phyloP scores from a whole-genome alignment of 1,140 invertebrate species.

The Oryctes rhinoceros region DNA sequence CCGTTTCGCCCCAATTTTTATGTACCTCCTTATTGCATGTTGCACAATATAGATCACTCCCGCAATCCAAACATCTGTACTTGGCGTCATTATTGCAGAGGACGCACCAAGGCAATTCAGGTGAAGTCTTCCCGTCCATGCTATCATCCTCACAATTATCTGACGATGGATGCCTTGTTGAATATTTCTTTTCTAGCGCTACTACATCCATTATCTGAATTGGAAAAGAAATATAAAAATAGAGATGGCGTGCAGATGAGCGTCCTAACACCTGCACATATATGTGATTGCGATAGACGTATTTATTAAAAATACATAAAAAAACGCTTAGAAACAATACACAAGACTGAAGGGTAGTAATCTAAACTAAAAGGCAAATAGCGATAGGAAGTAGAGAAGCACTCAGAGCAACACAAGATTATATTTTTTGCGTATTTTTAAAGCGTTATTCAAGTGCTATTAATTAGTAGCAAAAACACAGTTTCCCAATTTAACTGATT shows the following conservation, averaged over 20 bases:
- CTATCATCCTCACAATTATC: conserved; percentile 47
- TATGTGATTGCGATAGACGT: too few relatives aligned
- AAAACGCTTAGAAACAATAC: too few relatives aligned
- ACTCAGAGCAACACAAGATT: too few relatives aligned
- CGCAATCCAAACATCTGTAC: conserved; percentile 74
- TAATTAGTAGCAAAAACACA: too few relatives aligned
- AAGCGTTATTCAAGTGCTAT: too few relatives aligned
- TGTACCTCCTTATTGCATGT: conserved; percentile 70
- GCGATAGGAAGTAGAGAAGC: too few relatives aligned
- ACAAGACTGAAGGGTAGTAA: too few relatives aligned
- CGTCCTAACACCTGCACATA: too few relatives aligned
- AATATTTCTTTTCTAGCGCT: conserved; percentile 55
- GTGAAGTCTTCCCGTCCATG: conserved; percentile 45
- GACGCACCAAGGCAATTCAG: conserved; percentile 78
- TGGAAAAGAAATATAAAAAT: conserved; percentile 17
- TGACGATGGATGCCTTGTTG: conserved; percentile 35
- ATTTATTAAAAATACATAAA: too few relatives aligned
- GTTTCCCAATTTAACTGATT: too few relatives aligned
- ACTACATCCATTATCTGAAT: conserved; percentile 59
- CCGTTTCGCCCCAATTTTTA: conserved; percentile 57
- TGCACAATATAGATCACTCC: conserved; percentile 75
- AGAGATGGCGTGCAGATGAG: background rate
- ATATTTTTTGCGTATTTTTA: too few relatives aligned
- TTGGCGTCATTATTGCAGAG: conserved; percentile 80
- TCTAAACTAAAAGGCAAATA: too few relatives aligned